Evolutionary conservation across 2,797 vertebrate species (phyloP).

Genomic region (Micromesistius poutassou): DNA sequence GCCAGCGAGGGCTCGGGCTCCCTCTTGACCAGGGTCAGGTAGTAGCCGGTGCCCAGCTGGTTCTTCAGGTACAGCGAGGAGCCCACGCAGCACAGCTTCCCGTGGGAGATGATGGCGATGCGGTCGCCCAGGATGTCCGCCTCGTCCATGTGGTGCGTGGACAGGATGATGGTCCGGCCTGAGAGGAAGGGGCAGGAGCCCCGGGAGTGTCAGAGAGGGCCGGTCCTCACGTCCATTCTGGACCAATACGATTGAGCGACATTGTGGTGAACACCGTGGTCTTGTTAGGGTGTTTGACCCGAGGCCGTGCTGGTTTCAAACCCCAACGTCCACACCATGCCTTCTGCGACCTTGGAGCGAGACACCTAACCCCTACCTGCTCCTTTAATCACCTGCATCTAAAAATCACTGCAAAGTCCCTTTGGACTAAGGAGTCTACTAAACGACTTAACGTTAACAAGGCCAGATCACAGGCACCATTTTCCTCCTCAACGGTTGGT

Average conservation of each 20-base stretch:
- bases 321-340: not conserved
- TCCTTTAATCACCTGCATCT: no score
- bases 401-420: no score
- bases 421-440: not conserved
- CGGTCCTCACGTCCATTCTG: not conserved
- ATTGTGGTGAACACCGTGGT: not conserved
- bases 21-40: slow-evolving; percentile 93
- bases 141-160: slow-evolving; percentile 98
- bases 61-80: slow-evolving; percentile 95
- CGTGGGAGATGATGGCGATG: slow-evolving; percentile 96
- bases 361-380: no score
- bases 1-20: slow-evolving; percentile 85
- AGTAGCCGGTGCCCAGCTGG: slow-evolving; percentile 93
- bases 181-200: slow-evolving; percentile 7
- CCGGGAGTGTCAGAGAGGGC: not conserved
- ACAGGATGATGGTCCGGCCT: slow-evolving; percentile 96
- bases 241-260: not conserved
- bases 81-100: slow-evolving; percentile 93
- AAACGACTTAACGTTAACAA: not conserved
- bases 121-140: slow-evolving; percentile 93
- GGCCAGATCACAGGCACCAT: not conserved
- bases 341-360: no score
- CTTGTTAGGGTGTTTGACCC: not conserved
- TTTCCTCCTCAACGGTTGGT: not conserved
- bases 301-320: not conserved